Percentiles rank a stretch among this genome's conserved stretches.
phyloP scores from a whole-genome alignment of 2,888 invertebrate genomes.

The Stenurella melanura region DNA sequence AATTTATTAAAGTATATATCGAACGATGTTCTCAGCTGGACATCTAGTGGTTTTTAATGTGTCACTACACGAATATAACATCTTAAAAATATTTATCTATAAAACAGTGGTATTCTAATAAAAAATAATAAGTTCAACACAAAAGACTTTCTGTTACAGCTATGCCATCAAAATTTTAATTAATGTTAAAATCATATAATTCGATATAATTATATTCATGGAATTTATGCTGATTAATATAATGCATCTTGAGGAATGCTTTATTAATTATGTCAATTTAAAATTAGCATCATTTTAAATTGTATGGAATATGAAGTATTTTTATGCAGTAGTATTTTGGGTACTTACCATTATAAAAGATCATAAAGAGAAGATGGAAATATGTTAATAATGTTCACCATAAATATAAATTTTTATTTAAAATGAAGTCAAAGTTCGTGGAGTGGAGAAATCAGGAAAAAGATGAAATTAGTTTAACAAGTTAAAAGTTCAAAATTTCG shows the following conservation, averaged over 20 bases:
- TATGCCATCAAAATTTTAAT: slow-evolving; percentile 1
- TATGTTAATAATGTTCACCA: not conserved
- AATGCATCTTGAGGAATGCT: not conserved
- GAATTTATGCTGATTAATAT: slow-evolving; percentile 17
- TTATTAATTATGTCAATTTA: not conserved
- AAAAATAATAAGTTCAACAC: slow-evolving; percentile 11
- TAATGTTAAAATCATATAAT: slow-evolving; percentile 19
- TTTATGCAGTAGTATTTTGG: not conserved
- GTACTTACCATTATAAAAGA: not conserved
- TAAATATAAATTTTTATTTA: not conserved
- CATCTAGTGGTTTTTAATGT: not conserved
- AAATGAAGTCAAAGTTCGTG: too few species aligned
- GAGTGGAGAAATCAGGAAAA: too few species aligned
- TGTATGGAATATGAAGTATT: not conserved
- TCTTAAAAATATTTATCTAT: not conserved
- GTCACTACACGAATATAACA: not conserved
- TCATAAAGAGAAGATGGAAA: not conserved
- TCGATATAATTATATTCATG: slow-evolving; percentile 10
- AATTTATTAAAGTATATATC: slow-evolving; percentile 47
- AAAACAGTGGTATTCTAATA: slow-evolving; percentile 23
- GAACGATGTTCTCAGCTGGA: slow-evolving; percentile 38
- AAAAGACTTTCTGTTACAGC: not conserved
- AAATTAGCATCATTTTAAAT: not conserved
- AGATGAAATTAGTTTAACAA: too few species aligned
- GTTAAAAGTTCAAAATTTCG: too few species aligned